These are phyloP conservation scores for Rosalia funebris DNA, from an alignment of 2,888 invertebrate species.

Conservation along the genomic window DNA sequence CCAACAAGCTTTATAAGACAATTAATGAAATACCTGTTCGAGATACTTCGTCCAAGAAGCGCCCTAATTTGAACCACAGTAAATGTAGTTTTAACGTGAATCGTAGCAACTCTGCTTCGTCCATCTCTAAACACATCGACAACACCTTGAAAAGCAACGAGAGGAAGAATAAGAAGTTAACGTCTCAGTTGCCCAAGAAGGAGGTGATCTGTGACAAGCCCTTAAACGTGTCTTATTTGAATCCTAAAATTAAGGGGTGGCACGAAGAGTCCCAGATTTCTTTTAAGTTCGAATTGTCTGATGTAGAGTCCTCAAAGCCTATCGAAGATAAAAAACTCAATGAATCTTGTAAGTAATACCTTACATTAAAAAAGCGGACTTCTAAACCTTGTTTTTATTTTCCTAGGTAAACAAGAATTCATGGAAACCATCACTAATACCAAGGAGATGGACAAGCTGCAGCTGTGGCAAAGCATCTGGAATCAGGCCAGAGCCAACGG, in stretches of 20 bases:
- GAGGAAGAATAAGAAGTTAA: not conserved
- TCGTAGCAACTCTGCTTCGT: not conserved
- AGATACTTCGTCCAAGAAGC: not conserved
- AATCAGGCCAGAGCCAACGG: conserved; percentile 57
- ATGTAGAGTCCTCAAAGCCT: conserved; percentile 30
- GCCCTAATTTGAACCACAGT: not conserved
- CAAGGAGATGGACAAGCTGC: conserved; percentile 54
- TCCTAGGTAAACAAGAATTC: conserved; percentile 57
- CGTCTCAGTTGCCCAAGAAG: not conserved
- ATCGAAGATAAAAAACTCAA: conserved; percentile 24
- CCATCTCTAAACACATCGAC: not conserved
- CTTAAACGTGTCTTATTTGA: conserved; percentile 51
- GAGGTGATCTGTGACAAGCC: conserved; percentile 24
- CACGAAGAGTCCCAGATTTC: conserved; percentile 49
- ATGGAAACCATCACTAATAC: conserved; percentile 54
- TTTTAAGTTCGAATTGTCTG: conserved; percentile 44
- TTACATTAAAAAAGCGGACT: not conserved
- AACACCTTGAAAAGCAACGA: not conserved
- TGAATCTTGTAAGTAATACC: conserved; percentile 28
- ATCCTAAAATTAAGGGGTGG: conserved; percentile 54
- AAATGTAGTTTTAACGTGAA: not conserved
- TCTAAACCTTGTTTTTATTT: conserved; percentile 1
- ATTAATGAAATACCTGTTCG: conserved; percentile 22
- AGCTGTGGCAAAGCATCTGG: conserved; percentile 59
- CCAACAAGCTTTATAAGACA: conserved; percentile 31